phyloP scores from a whole-genome alignment of 1,140 invertebrate genomes.

The Atta colombica region DNA sequence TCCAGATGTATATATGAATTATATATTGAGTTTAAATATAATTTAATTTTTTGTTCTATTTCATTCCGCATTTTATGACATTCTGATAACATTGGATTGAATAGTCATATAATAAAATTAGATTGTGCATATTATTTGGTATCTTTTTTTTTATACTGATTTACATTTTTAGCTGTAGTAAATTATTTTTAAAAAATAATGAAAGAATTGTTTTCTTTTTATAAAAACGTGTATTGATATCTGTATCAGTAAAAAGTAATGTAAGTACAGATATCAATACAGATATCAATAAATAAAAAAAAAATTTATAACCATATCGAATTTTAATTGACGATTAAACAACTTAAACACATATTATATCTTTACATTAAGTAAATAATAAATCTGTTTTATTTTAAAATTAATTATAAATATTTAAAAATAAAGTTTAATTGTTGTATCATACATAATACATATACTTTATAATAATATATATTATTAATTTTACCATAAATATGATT shows the following conservation, averaged over 20 bases:
- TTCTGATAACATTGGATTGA: neutral
- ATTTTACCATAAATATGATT: neutral
- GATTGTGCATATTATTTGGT: no score
- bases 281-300: neutral
- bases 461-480: conserved; percentile 18
- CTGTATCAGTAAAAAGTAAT: neutral
- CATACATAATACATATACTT: neutral
- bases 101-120: conserved; percentile 14
- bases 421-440: neutral
- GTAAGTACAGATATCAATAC: neutral
- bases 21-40: neutral
- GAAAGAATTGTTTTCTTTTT: neutral
- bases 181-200: neutral
- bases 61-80: neutral
- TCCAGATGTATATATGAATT: neutral
- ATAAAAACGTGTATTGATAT: neutral
- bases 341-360: neutral
- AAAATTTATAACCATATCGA: neutral
- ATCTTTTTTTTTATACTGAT: neutral
- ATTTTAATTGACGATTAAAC: neutral
- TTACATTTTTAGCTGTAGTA: neutral
- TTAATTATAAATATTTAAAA: conserved; percentile 14
- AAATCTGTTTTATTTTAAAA: conserved; percentile 13
- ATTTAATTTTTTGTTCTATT: neutral
- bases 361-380: neutral